Conservation (phyloP, 2,113 vertebrate species). For the Arothron firmamentum region DNA sequence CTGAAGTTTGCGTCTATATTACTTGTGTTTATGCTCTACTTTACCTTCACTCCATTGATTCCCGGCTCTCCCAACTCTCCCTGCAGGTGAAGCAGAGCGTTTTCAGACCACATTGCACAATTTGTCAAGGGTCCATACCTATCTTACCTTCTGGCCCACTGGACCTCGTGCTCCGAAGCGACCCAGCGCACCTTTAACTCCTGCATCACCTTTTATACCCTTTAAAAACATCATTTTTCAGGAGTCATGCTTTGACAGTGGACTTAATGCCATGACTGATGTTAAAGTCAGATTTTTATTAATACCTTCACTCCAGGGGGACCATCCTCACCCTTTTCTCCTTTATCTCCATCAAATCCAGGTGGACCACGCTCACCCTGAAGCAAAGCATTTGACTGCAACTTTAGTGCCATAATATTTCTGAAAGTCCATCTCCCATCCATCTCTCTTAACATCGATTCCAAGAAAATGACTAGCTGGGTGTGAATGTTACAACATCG, state of each 20-base stretch:
- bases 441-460: neutral
- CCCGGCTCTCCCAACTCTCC: slow-evolving; percentile 84
- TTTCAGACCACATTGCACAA: neutral
- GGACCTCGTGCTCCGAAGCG: slow-evolving; percentile 83
- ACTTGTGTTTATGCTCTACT: slow-evolving; percentile 53
- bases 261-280: neutral
- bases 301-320: slow-evolving; percentile 83
- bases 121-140: neutral
- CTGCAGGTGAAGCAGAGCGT: slow-evolving; percentile 54
- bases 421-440: neutral
- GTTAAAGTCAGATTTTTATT: slow-evolving; percentile 6
- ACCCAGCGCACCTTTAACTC: slow-evolving; percentile 81
- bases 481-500: too few species aligned
- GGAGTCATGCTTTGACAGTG: neutral
- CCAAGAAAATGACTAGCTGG: neutral
- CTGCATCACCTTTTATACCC: slow-evolving; percentile 85
- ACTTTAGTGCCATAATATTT: too few species aligned
- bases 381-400: slow-evolving; percentile 1
- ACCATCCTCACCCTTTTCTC: slow-evolving; percentile 91
- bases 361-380: slow-evolving; percentile 81
- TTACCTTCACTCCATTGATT: slow-evolving; percentile 75
- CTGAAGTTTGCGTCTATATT: neutral
- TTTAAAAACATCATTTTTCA: slow-evolving; percentile 30
- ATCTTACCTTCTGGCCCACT: slow-evolving; percentile 82
- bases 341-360: slow-evolving; percentile 91